Base-by-base conservation (phyloP, 2,113 vertebrate species). In the Amphiprion percula region DNA sequence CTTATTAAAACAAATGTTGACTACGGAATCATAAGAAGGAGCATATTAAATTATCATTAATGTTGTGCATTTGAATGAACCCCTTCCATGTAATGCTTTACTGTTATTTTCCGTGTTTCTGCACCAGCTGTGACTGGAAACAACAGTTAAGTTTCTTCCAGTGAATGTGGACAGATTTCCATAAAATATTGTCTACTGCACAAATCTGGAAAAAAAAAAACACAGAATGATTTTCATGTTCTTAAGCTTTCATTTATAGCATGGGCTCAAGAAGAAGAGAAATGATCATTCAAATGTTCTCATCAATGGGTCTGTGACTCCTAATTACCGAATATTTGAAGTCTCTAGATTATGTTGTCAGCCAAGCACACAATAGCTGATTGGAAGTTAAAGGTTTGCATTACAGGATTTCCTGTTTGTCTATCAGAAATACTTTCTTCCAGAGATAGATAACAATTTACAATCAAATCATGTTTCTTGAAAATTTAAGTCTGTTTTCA, bases 1-100 rank as follows among this genome's bases (percentile, higher is more conserved):
- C 12, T 33, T 33, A 67, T 76, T 3, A 74, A 83, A 70, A 68
- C 46, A 8, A 85, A 37, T 39, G 69, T 44, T 46, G 19, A 76
- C 55, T 5, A 0, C 30, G 62, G 62, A 26, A 56, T 63, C 33
- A 78, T 1, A 39, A 77, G 16, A 26, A 47, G 15, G 10, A 65
- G 41, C 44, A 8, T 55, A 53, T 83, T 78, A 63, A 67, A 80
- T 50, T 19, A 68, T 60, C 4, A 55, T 71, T 58, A 54, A 11
- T 24, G 3, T 47, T 56, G 17, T 64, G 54, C 46, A 68, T 67
- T 64, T 55, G 23, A 76, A 77, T 74, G 33, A 81, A 68, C 21
- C 30, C 68, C 26, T 72, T 39, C 16, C 46, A 19, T 58, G 4
- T 67, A 28, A 65, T 60, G 19, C 53, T 55, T 17, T 15, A 19